phyloP scores from a whole-genome alignment of 30 jellyfish, hydroid and myxozoan genomes.

The Turritopsis rubra region DNA sequence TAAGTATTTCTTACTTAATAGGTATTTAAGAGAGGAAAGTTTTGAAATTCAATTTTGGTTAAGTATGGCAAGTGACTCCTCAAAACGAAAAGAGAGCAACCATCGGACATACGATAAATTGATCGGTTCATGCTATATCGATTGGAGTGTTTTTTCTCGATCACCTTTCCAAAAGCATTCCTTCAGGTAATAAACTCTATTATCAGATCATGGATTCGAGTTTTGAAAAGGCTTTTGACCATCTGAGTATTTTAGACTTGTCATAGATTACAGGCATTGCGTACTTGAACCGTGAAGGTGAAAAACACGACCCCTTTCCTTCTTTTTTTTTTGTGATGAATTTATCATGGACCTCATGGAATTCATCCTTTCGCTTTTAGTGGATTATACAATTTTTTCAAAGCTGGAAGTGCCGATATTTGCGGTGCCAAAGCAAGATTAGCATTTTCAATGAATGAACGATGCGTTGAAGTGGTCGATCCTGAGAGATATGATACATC shows the following conservation, averaged over 20 bases:
- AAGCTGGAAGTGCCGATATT: slow-evolving; percentile 50
- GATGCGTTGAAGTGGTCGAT: not conserved
- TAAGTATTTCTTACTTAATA: not conserved
- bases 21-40: slow-evolving; percentile 88
- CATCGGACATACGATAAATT: slow-evolving; percentile 45
- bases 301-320: too few relatives aligned
- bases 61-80: slow-evolving; percentile 1
- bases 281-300: too few relatives aligned
- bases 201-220: too few relatives aligned
- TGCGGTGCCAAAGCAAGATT: slow-evolving; percentile 45
- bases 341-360: not conserved
- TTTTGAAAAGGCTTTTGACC: too few relatives aligned
- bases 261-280: too few relatives aligned
- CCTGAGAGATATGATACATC: not conserved
- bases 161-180: slow-evolving; percentile 31
- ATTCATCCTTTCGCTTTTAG: slow-evolving; percentile 21
- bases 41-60: slow-evolving; percentile 88
- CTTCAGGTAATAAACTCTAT: slow-evolving; percentile 44
- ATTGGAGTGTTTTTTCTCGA: slow-evolving; percentile 28
- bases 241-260: too few relatives aligned
- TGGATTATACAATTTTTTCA: slow-evolving; percentile 58
- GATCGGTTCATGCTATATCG: slow-evolving; percentile 60
- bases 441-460: slow-evolving; percentile 17
- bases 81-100: slow-evolving; percentile 9
- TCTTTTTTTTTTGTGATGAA: not conserved